Percentiles rank a stretch among this genome's conserved stretches.
Evolutionary conservation across 1,140 invertebrate species (phyloP).

Genomic region (Stenopsyche tienmushanensis): DNA sequence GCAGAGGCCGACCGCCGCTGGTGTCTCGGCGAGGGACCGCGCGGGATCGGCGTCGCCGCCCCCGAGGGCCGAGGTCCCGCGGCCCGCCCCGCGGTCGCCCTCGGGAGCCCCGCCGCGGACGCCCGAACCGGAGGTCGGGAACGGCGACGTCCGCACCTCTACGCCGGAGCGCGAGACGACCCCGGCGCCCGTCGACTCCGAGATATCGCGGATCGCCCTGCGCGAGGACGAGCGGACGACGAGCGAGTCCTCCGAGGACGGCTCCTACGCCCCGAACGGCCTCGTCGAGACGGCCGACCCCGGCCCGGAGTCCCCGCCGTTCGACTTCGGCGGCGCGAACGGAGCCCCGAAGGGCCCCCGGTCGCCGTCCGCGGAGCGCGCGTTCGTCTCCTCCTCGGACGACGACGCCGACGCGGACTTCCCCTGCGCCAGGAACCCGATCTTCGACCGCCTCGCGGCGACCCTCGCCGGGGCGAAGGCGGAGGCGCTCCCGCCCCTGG

Average conservation of each 20-base stretch:
- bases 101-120: conserved; percentile 9
- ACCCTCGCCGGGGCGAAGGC: conserved; percentile 7
- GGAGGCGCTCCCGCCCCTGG: conserved; percentile 7
- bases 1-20: conserved; percentile 34
- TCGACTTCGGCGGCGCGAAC: conserved; percentile 55
- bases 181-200: conserved; percentile 41
- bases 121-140: not conserved
- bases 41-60: not conserved
- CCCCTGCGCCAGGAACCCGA: conserved; percentile 37
- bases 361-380: conserved; percentile 45
- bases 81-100: conserved; percentile 11
- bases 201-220: conserved; percentile 20
- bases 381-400: conserved; percentile 47
- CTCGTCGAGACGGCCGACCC: conserved; percentile 52
- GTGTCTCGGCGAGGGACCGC: not conserved
- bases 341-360: conserved; percentile 44
- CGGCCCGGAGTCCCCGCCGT: conserved; percentile 64
- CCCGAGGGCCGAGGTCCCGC: conserved; percentile 9
- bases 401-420: conserved; percentile 60
- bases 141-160: conserved; percentile 40
- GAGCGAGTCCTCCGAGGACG: conserved; percentile 41
- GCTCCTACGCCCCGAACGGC: conserved; percentile 56
- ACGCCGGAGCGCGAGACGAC: conserved; percentile 49
- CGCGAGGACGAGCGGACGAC: conserved; percentile 43
- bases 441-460: not conserved